These are phyloP conservation scores for Cacoxenus indagator DNA, from an alignment of 2,888 invertebrate genomes.

Conservation along the genomic window DNA sequence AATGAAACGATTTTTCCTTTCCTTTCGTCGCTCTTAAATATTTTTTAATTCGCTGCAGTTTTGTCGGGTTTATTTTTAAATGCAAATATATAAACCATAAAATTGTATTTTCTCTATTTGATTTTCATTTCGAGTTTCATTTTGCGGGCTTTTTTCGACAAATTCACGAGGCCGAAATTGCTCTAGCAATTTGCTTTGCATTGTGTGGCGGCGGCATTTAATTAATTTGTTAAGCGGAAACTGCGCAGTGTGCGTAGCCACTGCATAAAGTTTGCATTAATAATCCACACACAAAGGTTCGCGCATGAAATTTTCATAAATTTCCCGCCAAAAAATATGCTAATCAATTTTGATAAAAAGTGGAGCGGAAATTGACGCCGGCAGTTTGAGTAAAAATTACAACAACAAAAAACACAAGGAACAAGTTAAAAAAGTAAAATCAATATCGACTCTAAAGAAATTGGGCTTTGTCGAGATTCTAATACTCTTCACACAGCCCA, in stretches of 20 bases:
- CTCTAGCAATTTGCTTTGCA: not conserved
- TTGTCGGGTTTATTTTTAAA: not conserved
- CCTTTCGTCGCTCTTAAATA: not conserved
- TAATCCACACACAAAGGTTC: not conserved
- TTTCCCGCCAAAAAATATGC: conserved; percentile 14
- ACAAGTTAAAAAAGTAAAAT: no score
- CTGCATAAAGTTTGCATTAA: not conserved
- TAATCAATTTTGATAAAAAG: conserved; percentile 9
- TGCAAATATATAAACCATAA: not conserved
- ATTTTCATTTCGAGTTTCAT: conserved; percentile 29
- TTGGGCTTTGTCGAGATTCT: no score
- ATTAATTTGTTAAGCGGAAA: not conserved
- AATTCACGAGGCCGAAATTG: not conserved
- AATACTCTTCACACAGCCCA: no score
- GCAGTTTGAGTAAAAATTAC: not conserved
- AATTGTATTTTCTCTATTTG: conserved; percentile 29
- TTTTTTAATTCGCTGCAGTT: not conserved
- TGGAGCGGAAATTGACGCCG: conserved; percentile 11
- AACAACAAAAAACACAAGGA: not conserved
- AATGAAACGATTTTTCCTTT: conserved; percentile 28
- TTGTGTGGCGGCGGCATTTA: not conserved
- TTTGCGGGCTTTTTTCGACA: not conserved
- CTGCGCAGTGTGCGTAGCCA: not conserved
- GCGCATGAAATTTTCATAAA: conserved; percentile 11
- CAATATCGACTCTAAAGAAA: no score